These are phyloP conservation scores for Mallotus villosus DNA, from an alignment of 2,797 vertebrate genomes.

Conservation along the genomic window DNA sequence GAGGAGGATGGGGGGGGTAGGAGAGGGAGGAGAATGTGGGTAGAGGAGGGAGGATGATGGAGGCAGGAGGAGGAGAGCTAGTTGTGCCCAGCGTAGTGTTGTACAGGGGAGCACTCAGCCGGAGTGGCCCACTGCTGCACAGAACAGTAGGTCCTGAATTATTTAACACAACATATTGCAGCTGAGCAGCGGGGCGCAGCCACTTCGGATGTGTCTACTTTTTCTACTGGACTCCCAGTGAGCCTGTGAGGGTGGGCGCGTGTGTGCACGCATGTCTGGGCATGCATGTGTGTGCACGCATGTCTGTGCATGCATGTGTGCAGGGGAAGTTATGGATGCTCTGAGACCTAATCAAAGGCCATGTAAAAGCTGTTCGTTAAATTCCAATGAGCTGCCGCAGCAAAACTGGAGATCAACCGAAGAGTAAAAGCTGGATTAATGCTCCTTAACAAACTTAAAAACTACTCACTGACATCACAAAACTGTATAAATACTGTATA, in stretches of 20 bases:
- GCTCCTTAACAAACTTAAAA: too few relatives aligned
- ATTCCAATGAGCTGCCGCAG: slow-evolving; percentile 28
- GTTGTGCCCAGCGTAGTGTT: not conserved
- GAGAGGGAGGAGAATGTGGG: slow-evolving; percentile 14
- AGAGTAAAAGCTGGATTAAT: too few relatives aligned
- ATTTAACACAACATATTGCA: slow-evolving; percentile 73
- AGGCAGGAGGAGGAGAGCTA: slow-evolving; percentile 24
- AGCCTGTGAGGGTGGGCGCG: slow-evolving; percentile 11
- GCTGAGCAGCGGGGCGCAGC: slow-evolving; percentile 51
- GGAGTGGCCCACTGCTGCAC: slow-evolving; percentile 34
- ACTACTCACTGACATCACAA: too few relatives aligned
- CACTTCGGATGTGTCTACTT: slow-evolving; percentile 41
- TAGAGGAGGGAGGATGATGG: slow-evolving; percentile 5
- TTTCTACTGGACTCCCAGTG: slow-evolving; percentile 26
- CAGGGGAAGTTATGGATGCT: slow-evolving; percentile 17
- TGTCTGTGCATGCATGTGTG: not conserved
- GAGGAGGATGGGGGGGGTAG: not conserved
- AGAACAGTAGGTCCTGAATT: slow-evolving; percentile 69
- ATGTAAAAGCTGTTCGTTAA: slow-evolving; percentile 15
- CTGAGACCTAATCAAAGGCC: slow-evolving; percentile 10
- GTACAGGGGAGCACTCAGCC: not conserved
- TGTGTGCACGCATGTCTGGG: too few relatives aligned
- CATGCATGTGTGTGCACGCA: not conserved
- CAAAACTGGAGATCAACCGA: not conserved
- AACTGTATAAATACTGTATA: too few relatives aligned